These are phyloP conservation scores for Gallirallus australis DNA, from an alignment of 2,797 vertebrate species.

Conservation along the genomic window DNA sequence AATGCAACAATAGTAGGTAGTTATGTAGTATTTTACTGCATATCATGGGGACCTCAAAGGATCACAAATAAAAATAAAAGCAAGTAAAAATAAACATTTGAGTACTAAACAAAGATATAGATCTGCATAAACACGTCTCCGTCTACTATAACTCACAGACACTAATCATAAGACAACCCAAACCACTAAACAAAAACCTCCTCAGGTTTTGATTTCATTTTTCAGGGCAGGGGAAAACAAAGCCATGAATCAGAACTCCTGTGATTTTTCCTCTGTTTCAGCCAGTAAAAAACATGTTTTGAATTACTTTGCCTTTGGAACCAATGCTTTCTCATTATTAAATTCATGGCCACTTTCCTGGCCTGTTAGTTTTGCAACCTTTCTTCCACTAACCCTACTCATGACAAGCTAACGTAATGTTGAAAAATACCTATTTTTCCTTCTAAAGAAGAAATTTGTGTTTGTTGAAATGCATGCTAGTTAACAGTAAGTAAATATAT, in stretches of 20 bases:
- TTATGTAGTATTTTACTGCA: background rate
- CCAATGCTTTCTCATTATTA: background rate
- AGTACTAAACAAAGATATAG: constrained; percentile 20
- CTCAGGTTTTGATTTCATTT: constrained; percentile 9
- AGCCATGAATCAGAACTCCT: constrained; percentile 11
- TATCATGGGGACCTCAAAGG: background rate
- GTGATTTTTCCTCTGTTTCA: background rate
- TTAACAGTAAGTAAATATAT: background rate
- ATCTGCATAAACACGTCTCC: background rate
- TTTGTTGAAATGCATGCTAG: background rate
- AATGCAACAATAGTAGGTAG: background rate
- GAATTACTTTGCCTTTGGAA: background rate
- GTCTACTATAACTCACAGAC: background rate
- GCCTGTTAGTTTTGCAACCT: background rate
- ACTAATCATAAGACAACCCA: background rate
- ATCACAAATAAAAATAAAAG: constrained; percentile 39
- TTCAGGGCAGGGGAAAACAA: background rate
- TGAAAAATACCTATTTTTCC: background rate
- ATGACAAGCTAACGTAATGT: background rate
- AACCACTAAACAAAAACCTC: background rate
- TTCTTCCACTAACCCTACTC: background rate
- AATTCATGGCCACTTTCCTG: background rate
- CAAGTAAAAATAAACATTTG: constrained; percentile 17
- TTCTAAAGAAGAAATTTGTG: background rate
- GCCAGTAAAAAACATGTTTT: background rate